phyloP scores from a whole-genome alignment of 2,797 vertebrate species.

The Phataginus tricuspis region DNA sequence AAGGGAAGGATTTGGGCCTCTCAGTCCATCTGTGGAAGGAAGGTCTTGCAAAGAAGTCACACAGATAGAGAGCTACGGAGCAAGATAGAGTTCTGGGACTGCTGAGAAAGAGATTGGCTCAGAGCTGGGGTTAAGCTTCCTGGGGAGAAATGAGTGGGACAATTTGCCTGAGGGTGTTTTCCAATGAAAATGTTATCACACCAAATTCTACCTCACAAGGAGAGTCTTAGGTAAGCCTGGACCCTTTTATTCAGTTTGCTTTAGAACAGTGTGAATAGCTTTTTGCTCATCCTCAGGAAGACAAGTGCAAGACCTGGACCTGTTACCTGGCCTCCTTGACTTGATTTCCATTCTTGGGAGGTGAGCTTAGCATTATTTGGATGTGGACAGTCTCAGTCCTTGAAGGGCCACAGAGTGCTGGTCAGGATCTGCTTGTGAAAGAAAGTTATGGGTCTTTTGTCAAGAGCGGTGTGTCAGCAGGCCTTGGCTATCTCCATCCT shows the following conservation, averaged over 20 bases:
- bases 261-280: neutral
- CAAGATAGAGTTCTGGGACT: neutral
- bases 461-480: neutral
- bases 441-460: neutral
- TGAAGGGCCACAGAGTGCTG: neutral
- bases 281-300: neutral
- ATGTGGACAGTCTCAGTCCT: neutral
- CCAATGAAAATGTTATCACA: neutral
- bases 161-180: neutral
- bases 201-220: neutral
- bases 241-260: neutral
- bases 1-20: neutral
- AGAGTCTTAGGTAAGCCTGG: neutral
- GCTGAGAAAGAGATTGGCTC: slow-evolving; percentile 53
- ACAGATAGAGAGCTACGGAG: neutral
- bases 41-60: neutral
- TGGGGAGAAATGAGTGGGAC: neutral
- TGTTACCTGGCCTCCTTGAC: neutral
- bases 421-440: neutral
- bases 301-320: neutral
- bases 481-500: neutral
- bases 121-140: slow-evolving; percentile 2
- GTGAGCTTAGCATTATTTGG: neutral
- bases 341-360: neutral
- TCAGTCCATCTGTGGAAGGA: neutral